Evolutionary conservation across 92 coral and sea anemone genomes (phyloP).

Genomic region (Porites rus): DNA sequence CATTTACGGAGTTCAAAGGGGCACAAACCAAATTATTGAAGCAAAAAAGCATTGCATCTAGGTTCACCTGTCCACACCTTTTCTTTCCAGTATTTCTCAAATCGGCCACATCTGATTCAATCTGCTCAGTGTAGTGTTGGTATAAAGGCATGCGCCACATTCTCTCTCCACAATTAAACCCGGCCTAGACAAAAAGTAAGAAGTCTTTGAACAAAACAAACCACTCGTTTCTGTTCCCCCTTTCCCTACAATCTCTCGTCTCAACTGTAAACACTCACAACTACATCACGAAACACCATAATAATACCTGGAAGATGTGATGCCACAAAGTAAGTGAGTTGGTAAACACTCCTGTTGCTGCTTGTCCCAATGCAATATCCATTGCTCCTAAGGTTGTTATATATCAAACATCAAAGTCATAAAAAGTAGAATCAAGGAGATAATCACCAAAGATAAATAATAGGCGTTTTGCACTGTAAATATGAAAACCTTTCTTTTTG

Average conservation of each 20-base stretch:
- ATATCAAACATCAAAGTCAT: background rate
- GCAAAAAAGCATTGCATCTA: no score
- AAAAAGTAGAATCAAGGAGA: no score
- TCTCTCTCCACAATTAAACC: conserved; percentile 87
- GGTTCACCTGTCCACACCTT: conserved; percentile 51
- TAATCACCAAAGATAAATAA: no score
- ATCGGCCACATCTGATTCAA: conserved; percentile 93
- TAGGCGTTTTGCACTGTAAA: no score
- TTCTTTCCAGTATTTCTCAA: conserved; percentile 90
- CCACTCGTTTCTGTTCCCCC: no score
- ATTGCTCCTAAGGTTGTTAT: conserved; percentile 74
- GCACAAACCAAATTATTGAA: no score
- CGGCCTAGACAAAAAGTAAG: conserved; percentile 72
- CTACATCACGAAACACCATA: background rate
- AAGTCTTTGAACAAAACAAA: background rate
- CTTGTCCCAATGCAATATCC: conserved; percentile 94
- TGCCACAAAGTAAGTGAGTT: conserved; percentile 84
- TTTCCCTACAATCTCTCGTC: no score
- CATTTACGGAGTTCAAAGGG: background rate
- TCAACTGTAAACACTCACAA: no score
- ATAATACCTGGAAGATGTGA: conserved; percentile 75
- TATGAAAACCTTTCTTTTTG: no score
- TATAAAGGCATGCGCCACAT: conserved; percentile 98
- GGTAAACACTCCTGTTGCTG: conserved; percentile 89
- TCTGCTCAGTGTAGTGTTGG: conserved; percentile 86